Conservation (phyloP, 1,140 invertebrate genomes). For the Neoseiulus cucumeris region DNA sequence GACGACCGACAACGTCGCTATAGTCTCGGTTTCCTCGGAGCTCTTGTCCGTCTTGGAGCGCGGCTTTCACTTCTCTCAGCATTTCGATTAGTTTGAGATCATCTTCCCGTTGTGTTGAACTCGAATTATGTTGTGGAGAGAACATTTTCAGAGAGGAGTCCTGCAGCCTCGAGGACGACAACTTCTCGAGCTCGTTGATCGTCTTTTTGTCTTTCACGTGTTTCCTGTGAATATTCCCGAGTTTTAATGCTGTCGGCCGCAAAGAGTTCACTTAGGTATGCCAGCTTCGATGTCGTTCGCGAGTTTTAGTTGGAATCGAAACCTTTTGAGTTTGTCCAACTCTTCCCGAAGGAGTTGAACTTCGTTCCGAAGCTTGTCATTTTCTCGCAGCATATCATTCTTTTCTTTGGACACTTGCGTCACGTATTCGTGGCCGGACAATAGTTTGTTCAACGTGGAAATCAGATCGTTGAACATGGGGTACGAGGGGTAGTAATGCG, state of each 20-base stretch:
- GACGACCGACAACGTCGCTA: not conserved
- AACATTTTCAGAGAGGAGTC: not conserved
- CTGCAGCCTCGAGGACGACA: not conserved
- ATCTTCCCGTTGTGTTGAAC: not conserved
- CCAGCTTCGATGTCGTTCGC: too few relatives aligned
- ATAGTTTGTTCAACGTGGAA: not conserved
- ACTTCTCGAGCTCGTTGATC: too few relatives aligned
- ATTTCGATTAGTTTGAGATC: not conserved
- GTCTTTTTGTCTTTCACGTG: too few relatives aligned
- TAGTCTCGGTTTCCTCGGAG: not conserved
- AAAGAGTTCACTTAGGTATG: too few relatives aligned
- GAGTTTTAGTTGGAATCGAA: not conserved
- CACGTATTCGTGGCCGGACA: not conserved
- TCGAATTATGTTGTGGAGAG: not conserved
- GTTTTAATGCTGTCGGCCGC: too few relatives aligned
- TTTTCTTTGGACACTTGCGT: not conserved
- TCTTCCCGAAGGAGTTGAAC: not conserved
- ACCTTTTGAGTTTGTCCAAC: not conserved
- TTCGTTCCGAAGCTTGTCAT: not conserved
- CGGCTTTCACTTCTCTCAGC: not conserved
- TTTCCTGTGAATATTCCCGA: too few relatives aligned
- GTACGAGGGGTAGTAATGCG: not conserved
- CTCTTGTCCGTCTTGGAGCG: not conserved
- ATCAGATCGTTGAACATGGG: not conserved
- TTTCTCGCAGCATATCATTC: not conserved